phyloP scores from a whole-genome alignment of 2,113 vertebrate species.

The Alouatta palliata region DNA sequence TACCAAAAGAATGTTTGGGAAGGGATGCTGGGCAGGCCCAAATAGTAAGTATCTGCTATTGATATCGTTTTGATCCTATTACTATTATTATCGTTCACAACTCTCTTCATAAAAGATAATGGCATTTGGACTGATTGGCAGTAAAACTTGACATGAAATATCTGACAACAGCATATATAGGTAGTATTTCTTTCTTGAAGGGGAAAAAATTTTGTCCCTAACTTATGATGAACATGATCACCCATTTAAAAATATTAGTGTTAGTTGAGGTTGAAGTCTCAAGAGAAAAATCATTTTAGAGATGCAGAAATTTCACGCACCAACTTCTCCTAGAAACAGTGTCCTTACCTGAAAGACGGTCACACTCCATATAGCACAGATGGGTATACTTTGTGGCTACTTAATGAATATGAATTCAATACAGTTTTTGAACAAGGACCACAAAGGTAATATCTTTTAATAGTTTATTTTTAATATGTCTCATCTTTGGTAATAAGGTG shows the following conservation, averaged over 20 bases:
- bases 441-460: slow-evolving; percentile 17
- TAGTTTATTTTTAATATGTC: not conserved
- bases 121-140: not conserved
- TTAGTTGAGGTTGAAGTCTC: not conserved
- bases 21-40: not conserved
- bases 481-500: slow-evolving; percentile 38
- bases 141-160: not conserved
- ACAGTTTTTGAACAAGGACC: not conserved
- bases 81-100: not conserved
- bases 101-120: not conserved
- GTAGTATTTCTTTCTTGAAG: not conserved
- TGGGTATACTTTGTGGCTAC: not conserved
- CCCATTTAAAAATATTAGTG: not conserved
- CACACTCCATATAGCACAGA: not conserved
- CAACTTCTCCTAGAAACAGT: not conserved
- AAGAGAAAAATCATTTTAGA: not conserved
- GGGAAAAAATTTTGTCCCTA: not conserved
- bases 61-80: not conserved
- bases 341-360: not conserved
- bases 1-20: not conserved
- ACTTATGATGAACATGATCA: not conserved
- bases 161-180: not conserved
- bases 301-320: not conserved
- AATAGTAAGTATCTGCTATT: not conserved
- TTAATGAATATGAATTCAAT: slow-evolving; percentile 4